A percentile compares a stretch with the other conserved stretches of the same genome.
These are phyloP conservation scores for Pangasius sanitwongsei DNA, from an alignment of 2,797 vertebrate species.

Conservation along the genomic window DNA sequence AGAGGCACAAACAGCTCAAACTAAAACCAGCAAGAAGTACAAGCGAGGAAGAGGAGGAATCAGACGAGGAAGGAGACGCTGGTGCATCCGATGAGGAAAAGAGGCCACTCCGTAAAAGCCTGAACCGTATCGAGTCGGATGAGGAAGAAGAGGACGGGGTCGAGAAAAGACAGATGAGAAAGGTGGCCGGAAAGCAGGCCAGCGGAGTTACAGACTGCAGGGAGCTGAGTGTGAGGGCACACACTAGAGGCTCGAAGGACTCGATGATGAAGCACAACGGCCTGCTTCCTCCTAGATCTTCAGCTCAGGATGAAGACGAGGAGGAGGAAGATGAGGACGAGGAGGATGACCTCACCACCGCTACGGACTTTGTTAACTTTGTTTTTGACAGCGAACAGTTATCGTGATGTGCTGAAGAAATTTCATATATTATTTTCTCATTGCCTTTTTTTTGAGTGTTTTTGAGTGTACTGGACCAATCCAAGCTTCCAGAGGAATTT, in stretches of 20 bases:
- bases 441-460: constrained; percentile 50
- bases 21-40: constrained; percentile 80
- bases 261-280: constrained; percentile 64
- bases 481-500: constrained; percentile 47
- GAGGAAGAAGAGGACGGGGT: constrained; percentile 76
- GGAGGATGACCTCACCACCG: constrained; percentile 81
- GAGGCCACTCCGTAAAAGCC: constrained; percentile 76
- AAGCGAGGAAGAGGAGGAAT: constrained; percentile 74
- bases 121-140: constrained; percentile 78
- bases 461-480: constrained; percentile 60
- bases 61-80: constrained; percentile 70
- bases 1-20: constrained; percentile 69
- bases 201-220: constrained; percentile 36
- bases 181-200: constrained; percentile 67
- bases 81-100: constrained; percentile 77
- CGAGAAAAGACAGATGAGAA: constrained; percentile 81
- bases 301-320: constrained; percentile 81
- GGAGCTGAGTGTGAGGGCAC: constrained; percentile 8
- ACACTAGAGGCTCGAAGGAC: constrained; percentile 43
- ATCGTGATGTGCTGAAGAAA: constrained; percentile 76
- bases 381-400: constrained; percentile 93
- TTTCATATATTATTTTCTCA: constrained; percentile 74
- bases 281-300: constrained; percentile 68
- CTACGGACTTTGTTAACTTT: constrained; percentile 93
- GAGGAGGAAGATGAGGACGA: constrained; percentile 80